Conservation (phyloP, 1,140 invertebrate genomes). For the Drosophila sp. region DNA sequence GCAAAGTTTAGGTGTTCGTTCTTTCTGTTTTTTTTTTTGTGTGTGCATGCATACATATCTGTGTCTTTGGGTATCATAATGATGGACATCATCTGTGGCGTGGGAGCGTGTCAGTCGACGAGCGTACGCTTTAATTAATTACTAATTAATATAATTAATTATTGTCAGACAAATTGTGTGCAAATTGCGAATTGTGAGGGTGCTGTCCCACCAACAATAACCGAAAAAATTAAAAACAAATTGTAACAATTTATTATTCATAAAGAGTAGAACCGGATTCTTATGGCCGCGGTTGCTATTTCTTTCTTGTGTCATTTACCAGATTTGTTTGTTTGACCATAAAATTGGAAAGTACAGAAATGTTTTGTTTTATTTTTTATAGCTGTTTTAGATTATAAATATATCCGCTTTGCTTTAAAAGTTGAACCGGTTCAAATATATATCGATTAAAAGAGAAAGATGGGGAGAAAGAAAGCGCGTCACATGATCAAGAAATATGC, state of each 20-base stretch:
- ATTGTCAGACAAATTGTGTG: conserved; percentile 39
- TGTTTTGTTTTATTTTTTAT: neutral
- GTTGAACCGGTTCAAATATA: conserved; percentile 57
- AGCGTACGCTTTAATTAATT: conserved; percentile 57
- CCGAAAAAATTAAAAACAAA: conserved; percentile 28
- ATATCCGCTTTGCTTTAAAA: conserved; percentile 56
- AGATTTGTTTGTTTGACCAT: conserved; percentile 55
- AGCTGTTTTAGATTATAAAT: conserved; percentile 55
- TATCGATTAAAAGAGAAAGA: conserved; percentile 14
- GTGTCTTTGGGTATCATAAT: conserved; percentile 19
- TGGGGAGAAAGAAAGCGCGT: conserved; percentile 56
- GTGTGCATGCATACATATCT: neutral
- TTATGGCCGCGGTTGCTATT: conserved; percentile 2
- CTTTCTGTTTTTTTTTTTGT: neutral
- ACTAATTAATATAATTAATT: conserved; percentile 74
- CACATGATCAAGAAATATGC: conserved; percentile 40
- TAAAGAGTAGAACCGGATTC: conserved; percentile 58
- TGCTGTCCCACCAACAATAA: conserved; percentile 19
- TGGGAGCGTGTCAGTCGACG: conserved; percentile 46
- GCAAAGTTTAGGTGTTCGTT: conserved; percentile 34
- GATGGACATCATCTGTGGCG: conserved; percentile 27
- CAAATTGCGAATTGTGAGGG: conserved; percentile 36
- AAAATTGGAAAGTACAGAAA: conserved; percentile 72
- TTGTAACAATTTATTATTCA: conserved; percentile 65
- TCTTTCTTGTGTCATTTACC: conserved; percentile 35